Conservation (phyloP, 1,140 invertebrate species). For the Acromyrmex echinatior region DNA sequence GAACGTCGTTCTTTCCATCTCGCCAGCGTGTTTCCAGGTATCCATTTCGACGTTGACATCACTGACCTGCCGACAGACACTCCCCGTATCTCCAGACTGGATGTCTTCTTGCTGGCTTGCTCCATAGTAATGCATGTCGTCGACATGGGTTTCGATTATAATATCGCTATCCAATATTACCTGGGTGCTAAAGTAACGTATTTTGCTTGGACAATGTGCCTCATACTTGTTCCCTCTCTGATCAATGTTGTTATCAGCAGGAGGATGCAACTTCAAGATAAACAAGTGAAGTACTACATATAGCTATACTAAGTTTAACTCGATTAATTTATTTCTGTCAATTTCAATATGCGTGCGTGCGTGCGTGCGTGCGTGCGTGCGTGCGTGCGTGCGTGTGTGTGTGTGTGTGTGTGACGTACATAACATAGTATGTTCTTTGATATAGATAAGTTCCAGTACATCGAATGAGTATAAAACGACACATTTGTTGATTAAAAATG, state of each 20-base stretch:
- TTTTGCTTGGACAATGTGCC: slow-evolving; percentile 85
- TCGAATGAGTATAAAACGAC: slow-evolving; percentile 25
- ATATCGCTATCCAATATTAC: slow-evolving; percentile 86
- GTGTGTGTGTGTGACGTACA: too few relatives aligned
- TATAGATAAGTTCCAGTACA: slow-evolving; percentile 39
- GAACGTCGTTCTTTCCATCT: slow-evolving; percentile 42
- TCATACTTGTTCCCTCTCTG: slow-evolving; percentile 87
- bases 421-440: slow-evolving; percentile 22
- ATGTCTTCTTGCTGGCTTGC: slow-evolving; percentile 84
- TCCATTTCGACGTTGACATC: slow-evolving; percentile 49
- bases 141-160: slow-evolving; percentile 87
- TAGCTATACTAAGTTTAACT: neutral
- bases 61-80: slow-evolving; percentile 81
- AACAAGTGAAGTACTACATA: slow-evolving; percentile 76
- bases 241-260: slow-evolving; percentile 87
- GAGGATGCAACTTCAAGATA: slow-evolving; percentile 86
- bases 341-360: too few relatives aligned
- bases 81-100: slow-evolving; percentile 82
- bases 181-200: slow-evolving; percentile 80
- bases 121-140: slow-evolving; percentile 86
- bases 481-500: slow-evolving; percentile 40
- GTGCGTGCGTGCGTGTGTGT: too few relatives aligned
- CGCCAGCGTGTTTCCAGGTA: slow-evolving; percentile 57
- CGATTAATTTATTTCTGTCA: too few relatives aligned
- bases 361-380: too few relatives aligned